These are phyloP conservation scores for Rhamnusium bicolor DNA, from an alignment of 2,888 invertebrate genomes.

Conservation along the genomic window DNA sequence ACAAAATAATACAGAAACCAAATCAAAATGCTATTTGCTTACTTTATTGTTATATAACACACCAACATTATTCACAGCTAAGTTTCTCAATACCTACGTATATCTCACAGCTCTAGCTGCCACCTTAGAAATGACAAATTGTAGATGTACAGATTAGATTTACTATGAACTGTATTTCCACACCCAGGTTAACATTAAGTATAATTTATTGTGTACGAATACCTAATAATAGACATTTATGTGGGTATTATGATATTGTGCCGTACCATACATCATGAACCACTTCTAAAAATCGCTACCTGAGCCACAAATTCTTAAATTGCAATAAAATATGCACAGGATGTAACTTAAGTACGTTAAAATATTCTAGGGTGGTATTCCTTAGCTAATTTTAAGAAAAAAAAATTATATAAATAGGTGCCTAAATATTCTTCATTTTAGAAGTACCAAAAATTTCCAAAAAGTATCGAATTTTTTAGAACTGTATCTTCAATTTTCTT, in stretches of 20 bases:
- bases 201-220: slow-evolving; percentile 37
- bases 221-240: slow-evolving; percentile 30
- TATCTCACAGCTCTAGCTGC: slow-evolving; percentile 2
- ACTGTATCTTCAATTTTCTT: too few relatives aligned
- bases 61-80: slow-evolving; percentile 15
- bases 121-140: slow-evolving; percentile 35
- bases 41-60: slow-evolving; percentile 8
- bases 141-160: slow-evolving; percentile 36
- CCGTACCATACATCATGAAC: slow-evolving; percentile 23
- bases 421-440: too few relatives aligned
- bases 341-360: too few relatives aligned
- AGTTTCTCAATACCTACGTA: slow-evolving; percentile 19
- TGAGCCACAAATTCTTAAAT: background rate
- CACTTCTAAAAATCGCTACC: background rate
- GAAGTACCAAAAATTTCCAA: too few relatives aligned
- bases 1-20: background rate
- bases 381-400: too few relatives aligned
- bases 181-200: slow-evolving; percentile 28
- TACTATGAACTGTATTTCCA: slow-evolving; percentile 31
- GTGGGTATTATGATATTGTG: slow-evolving; percentile 35
- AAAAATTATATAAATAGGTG: too few relatives aligned
- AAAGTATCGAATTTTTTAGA: too few relatives aligned
- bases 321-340: too few relatives aligned
- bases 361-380: too few relatives aligned
- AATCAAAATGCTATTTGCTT: slow-evolving; percentile 4